Evolutionary conservation across 2,797 vertebrate genomes (phyloP), one percentile per base, ranked within the genome.

Genomic region (Margarornis squamiger): DNA sequence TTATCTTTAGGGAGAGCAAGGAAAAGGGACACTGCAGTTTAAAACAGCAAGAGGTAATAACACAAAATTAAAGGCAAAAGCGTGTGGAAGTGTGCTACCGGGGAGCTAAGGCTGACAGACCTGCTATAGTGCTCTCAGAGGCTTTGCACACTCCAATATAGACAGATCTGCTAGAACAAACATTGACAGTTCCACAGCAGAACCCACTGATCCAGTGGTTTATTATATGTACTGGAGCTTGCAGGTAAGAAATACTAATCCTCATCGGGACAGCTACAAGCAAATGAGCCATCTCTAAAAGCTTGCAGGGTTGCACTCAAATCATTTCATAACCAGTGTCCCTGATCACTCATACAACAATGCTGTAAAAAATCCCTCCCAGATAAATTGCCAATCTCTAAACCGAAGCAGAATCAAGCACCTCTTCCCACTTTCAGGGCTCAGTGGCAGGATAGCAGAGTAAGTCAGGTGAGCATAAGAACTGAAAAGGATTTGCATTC

Each of bases 211-310:
- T 94, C 95, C 83, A 91, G 79, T 88, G 84, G 88, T 93, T 97
- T 92, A 94, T 93, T 96, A 58, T 88, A 95, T 65, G 86, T 88
- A 77, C 75, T 74, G 58, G 55, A 94, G 92, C 94, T 96, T 72
- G 81, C 81, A 95, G 91, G 94, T 91, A 91, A 93, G 89, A 95
- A 97, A 93, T 59, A 59, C 91, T 96, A 95, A 96, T 94, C 92
- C 94, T 88, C 95, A 85, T 7, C 0, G 61, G 95, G 88, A 94
- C 87, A 92, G 92, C 94, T 86, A 92, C 84, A 84, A 94, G 76
- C 83, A 97, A 96, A 97, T 95, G 95, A 97, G 82, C 92, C 95
- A 71, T 95, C 80, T 68, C 94, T 95, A 95, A 95, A 95, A 95
- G 85, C 88, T 87, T 90, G 75, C 82, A 23, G 27, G 30, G 86